phyloP scores from a whole-genome alignment of 2,113 vertebrate genomes.

The Oncorhynchus clarkii region DNA sequence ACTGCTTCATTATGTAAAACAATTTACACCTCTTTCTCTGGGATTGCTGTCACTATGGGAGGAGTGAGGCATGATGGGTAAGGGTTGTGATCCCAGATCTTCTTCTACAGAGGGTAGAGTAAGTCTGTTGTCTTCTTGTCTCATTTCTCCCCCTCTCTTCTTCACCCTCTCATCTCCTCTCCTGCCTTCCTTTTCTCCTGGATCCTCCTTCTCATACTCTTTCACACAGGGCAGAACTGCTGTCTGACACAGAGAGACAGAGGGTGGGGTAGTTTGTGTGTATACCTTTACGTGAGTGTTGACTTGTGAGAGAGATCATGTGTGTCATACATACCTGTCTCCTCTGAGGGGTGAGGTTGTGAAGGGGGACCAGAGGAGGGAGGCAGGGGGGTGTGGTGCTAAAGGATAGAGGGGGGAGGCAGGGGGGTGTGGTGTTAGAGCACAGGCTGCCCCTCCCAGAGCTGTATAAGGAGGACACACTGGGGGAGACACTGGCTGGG shows the following conservation, averaged over 20 bases:
- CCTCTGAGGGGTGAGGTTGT: background rate
- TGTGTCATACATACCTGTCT: background rate
- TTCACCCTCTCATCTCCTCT: no score
- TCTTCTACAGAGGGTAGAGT: no score
- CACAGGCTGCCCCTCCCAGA: background rate
- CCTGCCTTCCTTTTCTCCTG: no score
- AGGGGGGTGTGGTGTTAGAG: background rate
- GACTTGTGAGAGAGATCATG: no score
- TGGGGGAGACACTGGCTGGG: background rate
- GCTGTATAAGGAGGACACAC: background rate
- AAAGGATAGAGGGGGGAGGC: background rate
- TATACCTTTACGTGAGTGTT: no score
- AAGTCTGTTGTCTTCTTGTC: no score
- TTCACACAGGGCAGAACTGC: background rate
- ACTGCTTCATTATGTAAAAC: background rate
- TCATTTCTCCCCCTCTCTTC: no score
- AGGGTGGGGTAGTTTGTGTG: no score
- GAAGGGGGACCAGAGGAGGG: background rate
- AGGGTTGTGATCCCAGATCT: no score
- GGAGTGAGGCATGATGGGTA: background rate
- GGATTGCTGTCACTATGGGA: background rate
- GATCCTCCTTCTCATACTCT: background rate
- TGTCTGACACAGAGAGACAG: background rate
- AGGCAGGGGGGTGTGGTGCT: background rate
- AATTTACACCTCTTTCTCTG: background rate